phyloP scores from a whole-genome alignment of 1,140 invertebrate genomes.

The Heterodera carotae region DNA sequence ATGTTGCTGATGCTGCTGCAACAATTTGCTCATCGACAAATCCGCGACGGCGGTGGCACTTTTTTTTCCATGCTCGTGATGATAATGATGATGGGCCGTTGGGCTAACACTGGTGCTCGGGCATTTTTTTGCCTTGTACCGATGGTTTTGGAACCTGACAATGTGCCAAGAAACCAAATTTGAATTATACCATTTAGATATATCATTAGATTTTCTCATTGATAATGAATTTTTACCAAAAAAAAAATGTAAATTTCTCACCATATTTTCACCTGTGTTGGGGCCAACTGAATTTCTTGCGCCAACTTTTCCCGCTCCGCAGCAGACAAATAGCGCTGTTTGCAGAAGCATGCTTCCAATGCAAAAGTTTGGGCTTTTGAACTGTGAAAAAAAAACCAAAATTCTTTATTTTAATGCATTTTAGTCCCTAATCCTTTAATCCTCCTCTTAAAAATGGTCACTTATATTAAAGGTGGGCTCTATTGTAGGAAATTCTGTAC shows the following conservation, averaged over 20 bases:
- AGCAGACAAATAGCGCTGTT: constrained; percentile 90
- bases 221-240: not conserved
- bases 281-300: constrained; percentile 85
- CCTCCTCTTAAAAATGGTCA: no score
- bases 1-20: not conserved
- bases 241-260: constrained; percentile 55
- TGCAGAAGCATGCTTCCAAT: constrained; percentile 86
- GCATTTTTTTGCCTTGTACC: constrained; percentile 23
- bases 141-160: constrained; percentile 66
- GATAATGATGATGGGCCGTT: not conserved
- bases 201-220: no score
- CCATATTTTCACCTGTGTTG: constrained; percentile 78
- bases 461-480: no score
- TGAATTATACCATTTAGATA: no score
- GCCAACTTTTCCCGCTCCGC: constrained; percentile 93
- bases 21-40: constrained; percentile 24
- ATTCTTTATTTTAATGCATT: not conserved
- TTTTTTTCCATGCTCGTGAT: constrained; percentile 1
- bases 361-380: constrained; percentile 96
- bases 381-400: constrained; percentile 25
- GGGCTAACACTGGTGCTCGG: not conserved
- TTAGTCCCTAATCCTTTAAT: no score
- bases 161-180: no score
- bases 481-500: no score
- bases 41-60: not conserved